These are phyloP conservation scores for Brachionus paranguensis DNA, from an alignment of 1,140 invertebrate genomes.

Conservation along the genomic window DNA sequence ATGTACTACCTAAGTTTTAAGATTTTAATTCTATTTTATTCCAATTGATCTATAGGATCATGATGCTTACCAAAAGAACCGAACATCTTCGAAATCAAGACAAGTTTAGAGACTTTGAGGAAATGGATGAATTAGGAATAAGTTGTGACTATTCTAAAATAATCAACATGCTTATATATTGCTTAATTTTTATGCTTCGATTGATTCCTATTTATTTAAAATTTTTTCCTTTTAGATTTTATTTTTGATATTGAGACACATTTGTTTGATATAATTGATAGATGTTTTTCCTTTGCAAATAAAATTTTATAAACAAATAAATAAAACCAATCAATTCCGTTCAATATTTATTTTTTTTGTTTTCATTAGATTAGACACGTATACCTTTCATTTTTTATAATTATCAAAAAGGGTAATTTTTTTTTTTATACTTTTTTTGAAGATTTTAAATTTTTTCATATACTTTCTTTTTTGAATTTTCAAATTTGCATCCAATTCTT, in stretches of 20 bases:
- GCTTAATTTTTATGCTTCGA: not conserved
- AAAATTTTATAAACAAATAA: not conserved
- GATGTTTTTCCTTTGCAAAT: not conserved
- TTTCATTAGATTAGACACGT: not conserved
- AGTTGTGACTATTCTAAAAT: not conserved
- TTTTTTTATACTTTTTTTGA: too few species aligned
- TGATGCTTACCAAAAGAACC: not conserved
- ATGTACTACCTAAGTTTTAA: not conserved
- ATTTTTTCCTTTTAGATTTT: not conserved
- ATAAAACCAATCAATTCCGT: not conserved
- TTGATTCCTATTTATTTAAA: not conserved
- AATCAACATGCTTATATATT: slow-evolving; percentile 5
- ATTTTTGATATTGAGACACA: slow-evolving; percentile 3
- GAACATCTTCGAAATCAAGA: not conserved
- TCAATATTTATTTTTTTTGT: not conserved
- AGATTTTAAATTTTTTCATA: too few species aligned
- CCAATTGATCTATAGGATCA: not conserved
- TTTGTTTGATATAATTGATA: not conserved
- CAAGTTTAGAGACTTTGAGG: not conserved
- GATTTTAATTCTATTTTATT: too few species aligned
- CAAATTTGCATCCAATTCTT: too few species aligned
- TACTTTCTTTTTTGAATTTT: too few species aligned
- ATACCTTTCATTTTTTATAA: too few species aligned
- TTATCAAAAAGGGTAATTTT: too few species aligned
- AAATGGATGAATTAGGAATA: not conserved